These are phyloP conservation scores for Achlya flavicornis DNA, from an alignment of 2,888 invertebrate species.

Conservation along the genomic window DNA sequence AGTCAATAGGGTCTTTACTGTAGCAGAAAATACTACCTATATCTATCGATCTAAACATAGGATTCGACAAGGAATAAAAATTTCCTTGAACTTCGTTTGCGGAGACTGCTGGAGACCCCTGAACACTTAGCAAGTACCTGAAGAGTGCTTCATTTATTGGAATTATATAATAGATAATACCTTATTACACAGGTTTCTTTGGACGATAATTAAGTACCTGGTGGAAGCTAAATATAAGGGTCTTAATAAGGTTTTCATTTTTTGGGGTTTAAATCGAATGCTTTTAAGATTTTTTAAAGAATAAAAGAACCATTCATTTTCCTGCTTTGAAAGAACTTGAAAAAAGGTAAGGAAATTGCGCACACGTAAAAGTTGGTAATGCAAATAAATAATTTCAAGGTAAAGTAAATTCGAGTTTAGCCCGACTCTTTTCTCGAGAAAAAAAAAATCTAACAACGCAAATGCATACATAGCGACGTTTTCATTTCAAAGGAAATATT, in stretches of 20 bases:
- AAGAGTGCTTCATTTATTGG: background rate
- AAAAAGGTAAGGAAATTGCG: background rate
- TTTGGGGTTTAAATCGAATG: too few relatives aligned
- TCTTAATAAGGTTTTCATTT: background rate
- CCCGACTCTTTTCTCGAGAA: background rate
- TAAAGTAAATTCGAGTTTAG: background rate
- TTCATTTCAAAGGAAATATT: background rate
- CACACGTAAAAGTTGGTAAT: background rate
- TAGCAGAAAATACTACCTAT: too few relatives aligned
- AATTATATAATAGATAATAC: too few relatives aligned
- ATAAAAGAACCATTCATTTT: background rate
- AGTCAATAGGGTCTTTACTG: too few relatives aligned
- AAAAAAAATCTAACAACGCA: background rate
- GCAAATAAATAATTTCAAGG: conserved; percentile 3
- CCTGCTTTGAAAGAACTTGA: background rate
- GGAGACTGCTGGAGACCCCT: too few relatives aligned
- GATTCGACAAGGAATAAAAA: too few relatives aligned
- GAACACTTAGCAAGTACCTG: background rate
- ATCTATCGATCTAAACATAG: too few relatives aligned
- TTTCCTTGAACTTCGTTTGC: too few relatives aligned
- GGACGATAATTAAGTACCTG: background rate
- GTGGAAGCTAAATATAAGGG: background rate
- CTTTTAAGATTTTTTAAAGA: too few relatives aligned
- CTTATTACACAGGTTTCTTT: background rate
- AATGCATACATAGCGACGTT: conserved; percentile 3